phyloP scores from a whole-genome alignment of 2,113 vertebrate species.

The Mormyrus lacerda region DNA sequence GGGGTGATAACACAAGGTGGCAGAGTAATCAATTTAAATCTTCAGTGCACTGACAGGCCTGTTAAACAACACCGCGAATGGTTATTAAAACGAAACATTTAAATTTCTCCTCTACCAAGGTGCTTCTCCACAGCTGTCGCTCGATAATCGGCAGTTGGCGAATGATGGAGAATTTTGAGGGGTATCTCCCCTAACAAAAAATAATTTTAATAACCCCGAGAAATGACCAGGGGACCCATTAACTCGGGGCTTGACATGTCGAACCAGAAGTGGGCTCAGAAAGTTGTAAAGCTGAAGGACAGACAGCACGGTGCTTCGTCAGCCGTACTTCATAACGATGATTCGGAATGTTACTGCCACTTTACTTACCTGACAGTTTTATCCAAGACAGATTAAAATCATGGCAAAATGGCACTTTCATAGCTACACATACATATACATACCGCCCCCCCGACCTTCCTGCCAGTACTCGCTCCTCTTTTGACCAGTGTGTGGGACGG shows the following conservation, averaged over 20 bases:
- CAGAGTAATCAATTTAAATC: constrained; percentile 13
- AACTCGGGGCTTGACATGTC: not conserved
- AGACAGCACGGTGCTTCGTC: not conserved
- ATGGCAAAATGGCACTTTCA: not conserved
- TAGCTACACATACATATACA: not conserved
- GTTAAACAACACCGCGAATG: constrained; percentile 9
- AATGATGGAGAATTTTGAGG: not conserved
- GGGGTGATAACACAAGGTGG: constrained; percentile 1
- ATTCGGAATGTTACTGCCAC: not conserved
- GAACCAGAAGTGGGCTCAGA: not conserved
- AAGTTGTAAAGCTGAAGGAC: not conserved
- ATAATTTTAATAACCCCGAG: not conserved
- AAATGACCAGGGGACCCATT: constrained; percentile 8
- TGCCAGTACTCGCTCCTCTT: not conserved
- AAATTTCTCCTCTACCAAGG: constrained; percentile 2
- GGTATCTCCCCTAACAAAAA: not conserved
- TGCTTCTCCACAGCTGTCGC: constrained; percentile 3
- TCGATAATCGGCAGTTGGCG: not conserved
- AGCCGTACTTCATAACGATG: not conserved
- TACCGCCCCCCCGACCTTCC: not conserved
- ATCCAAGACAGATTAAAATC: not conserved
- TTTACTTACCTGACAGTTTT: not conserved
- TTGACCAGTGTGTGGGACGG: not conserved
- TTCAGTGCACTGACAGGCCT: constrained; percentile 4
- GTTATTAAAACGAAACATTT: constrained; percentile 24